phyloP scores from a whole-genome alignment of 2,113 vertebrate species.

The Ellobius talpinus region DNA sequence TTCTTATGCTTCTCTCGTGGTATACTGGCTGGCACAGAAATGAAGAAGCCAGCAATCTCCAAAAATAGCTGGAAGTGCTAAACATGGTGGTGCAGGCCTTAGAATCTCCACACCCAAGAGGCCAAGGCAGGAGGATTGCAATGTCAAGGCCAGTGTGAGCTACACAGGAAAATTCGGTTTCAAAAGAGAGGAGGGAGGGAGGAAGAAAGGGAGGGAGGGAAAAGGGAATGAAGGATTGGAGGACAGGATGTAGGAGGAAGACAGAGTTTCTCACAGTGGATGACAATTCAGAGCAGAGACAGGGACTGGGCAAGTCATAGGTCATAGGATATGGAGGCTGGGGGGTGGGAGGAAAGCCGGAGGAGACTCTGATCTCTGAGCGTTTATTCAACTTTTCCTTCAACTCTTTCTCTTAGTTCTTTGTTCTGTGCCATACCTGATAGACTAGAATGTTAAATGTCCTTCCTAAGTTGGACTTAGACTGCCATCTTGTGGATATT shows the following conservation, averaged over 20 bases:
- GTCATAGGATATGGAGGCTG: not conserved
- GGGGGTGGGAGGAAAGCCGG: not conserved
- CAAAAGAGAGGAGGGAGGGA: not conserved
- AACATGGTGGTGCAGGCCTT: not conserved
- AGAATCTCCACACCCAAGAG: not conserved
- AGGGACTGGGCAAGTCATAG: not conserved
- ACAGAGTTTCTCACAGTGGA: not conserved
- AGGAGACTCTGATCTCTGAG: not conserved
- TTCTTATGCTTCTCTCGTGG: not conserved
- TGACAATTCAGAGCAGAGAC: no score
- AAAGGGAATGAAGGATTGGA: no score
- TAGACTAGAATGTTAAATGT: not conserved
- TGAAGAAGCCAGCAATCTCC: not conserved
- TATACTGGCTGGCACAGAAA: not conserved
- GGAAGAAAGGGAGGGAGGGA: not conserved
- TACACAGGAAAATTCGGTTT: not conserved
- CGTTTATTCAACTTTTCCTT: not conserved
- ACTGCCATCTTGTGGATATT: constrained; percentile 78
- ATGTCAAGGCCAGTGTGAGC: not conserved
- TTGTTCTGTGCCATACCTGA: not conserved
- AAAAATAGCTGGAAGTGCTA: not conserved
- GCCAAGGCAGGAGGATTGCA: not conserved
- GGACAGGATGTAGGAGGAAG: not conserved
- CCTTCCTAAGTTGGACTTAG: not conserved
- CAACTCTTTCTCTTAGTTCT: not conserved